A percentile compares a stretch with the other conserved stretches of the same genome.
Evolutionary conservation across 2,888 invertebrate genomes (phyloP).

Genomic region (Caenorhabditis virilis): DNA sequence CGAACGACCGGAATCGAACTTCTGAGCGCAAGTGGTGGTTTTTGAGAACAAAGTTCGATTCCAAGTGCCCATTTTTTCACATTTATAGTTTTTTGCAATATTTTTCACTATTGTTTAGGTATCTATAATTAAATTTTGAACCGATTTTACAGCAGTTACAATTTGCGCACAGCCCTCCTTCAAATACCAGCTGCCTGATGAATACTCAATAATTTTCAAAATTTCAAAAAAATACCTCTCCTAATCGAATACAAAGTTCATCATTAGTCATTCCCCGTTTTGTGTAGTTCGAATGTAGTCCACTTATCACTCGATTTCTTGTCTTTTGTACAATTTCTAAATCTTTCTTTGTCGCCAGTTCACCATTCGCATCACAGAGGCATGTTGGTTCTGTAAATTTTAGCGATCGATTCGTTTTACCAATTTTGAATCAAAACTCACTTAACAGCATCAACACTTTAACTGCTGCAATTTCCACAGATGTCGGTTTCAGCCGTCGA

Average conservation of each 20-base stretch:
- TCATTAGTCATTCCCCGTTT: conserved; percentile 14
- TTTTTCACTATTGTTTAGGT: too few relatives aligned
- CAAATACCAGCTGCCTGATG: too few relatives aligned
- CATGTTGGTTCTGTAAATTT: conserved; percentile 39
- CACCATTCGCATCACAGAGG: conserved; percentile 14
- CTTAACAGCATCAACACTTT: conserved; percentile 49
- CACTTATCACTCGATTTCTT: conserved; percentile 33
- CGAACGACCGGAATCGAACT: too few relatives aligned
- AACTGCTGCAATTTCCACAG: conserved; percentile 39
- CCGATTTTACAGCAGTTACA: too few relatives aligned
- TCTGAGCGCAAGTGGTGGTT: too few relatives aligned
- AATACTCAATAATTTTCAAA: too few relatives aligned
- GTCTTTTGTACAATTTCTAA: conserved; percentile 17
- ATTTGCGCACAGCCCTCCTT: too few relatives aligned
- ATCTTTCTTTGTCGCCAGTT: conserved; percentile 30
- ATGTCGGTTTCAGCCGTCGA: conserved; percentile 26
- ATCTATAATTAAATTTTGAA: too few relatives aligned
- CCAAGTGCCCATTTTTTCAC: too few relatives aligned
- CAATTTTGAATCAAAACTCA: conserved; percentile 15
- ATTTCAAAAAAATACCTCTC: too few relatives aligned
- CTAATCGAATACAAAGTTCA: conserved; percentile 14
- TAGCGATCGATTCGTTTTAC: neutral
- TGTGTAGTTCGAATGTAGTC: conserved; percentile 31
- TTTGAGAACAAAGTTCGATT: too few relatives aligned
- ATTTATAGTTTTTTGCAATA: too few relatives aligned